A percentile compares a stretch with the other conserved stretches of the same genome.
Conservation (phyloP, 2,113 vertebrate species). For the Mus pahari region DNA sequence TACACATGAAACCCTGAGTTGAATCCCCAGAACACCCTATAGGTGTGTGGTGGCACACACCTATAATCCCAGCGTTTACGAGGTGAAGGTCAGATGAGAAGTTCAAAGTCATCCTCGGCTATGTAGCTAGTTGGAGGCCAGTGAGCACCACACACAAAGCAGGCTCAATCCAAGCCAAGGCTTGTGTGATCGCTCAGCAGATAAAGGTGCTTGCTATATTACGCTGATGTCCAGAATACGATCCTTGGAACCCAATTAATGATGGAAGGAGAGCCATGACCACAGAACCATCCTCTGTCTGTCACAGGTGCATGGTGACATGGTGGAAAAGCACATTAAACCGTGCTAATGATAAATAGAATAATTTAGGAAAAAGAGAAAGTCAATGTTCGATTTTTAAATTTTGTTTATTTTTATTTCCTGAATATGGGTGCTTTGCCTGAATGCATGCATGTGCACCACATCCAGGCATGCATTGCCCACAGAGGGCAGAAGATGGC, state of each 20-base stretch:
- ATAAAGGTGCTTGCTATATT: not conserved
- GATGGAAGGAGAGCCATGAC: too few species aligned
- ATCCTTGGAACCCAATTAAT: too few species aligned
- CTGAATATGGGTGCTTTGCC: not conserved
- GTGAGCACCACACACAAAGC: rapidly evolving
- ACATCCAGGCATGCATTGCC: not conserved
- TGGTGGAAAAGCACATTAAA: not conserved
- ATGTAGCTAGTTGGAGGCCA: not conserved
- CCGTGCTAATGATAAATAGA: not conserved
- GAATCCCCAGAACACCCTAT: not conserved
- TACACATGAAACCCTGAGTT: not conserved
- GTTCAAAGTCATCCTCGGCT: not conserved
- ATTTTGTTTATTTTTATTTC: not conserved
- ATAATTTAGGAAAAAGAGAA: not conserved
- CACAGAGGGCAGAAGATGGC: not conserved
- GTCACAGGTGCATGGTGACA: too few species aligned
- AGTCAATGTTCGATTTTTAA: not conserved
- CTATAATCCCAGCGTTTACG: not conserved
- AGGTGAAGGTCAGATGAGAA: not conserved
- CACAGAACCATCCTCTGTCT: not conserved
- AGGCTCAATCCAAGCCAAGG: not conserved
- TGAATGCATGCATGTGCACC: not conserved
- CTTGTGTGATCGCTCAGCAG: too few species aligned
- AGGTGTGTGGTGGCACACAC: not conserved
- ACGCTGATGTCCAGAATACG: too few species aligned